These are phyloP conservation scores for Catocala sponsa DNA, from an alignment of 2,888 invertebrate species.

Conservation along the genomic window DNA sequence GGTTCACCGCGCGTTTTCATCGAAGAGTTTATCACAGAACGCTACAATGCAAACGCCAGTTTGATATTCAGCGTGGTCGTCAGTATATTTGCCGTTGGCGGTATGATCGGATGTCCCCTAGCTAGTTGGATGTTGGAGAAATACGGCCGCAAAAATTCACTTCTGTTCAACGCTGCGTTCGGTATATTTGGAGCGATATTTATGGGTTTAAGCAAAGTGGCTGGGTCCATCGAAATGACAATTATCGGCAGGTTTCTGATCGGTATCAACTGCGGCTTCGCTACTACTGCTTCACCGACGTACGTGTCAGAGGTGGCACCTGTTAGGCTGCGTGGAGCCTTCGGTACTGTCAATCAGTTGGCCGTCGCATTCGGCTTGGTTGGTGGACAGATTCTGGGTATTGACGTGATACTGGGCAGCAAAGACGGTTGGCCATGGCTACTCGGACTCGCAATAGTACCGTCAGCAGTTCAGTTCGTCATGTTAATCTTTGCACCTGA, in stretches of 20 bases:
- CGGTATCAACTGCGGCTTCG: conserved; percentile 92
- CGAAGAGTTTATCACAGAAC: conserved; percentile 89
- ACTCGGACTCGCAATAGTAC: conserved; percentile 78
- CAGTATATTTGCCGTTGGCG: conserved; percentile 93
- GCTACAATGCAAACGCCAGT: conserved; percentile 83
- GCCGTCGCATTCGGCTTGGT: conserved; percentile 83
- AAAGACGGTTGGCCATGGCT: conserved; percentile 82
- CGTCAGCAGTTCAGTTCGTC: conserved; percentile 74
- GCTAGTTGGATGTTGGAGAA: conserved; percentile 92
- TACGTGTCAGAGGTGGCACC: conserved; percentile 85
- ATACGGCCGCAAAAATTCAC: conserved; percentile 90
- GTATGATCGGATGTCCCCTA: conserved; percentile 92
- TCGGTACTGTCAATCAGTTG: conserved; percentile 84
- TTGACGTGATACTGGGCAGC: conserved; percentile 81
- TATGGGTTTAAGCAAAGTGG: conserved; percentile 90
- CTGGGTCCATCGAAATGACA: conserved; percentile 90
- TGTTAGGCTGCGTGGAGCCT: conserved; percentile 77
- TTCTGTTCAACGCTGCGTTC: conserved; percentile 89
- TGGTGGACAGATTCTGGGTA: conserved; percentile 80
- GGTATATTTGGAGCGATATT: conserved; percentile 90
- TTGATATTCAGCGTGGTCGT: conserved; percentile 90
- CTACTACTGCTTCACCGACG: conserved; percentile 84
- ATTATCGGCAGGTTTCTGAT: conserved; percentile 92
- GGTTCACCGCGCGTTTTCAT: conserved; percentile 90
- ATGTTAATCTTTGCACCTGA: conserved; percentile 81